Percentiles rank a stretch among this genome's conserved stretches.
phyloP scores from a whole-genome alignment of 2,797 vertebrate genomes.

The Trematomus bernacchii region DNA sequence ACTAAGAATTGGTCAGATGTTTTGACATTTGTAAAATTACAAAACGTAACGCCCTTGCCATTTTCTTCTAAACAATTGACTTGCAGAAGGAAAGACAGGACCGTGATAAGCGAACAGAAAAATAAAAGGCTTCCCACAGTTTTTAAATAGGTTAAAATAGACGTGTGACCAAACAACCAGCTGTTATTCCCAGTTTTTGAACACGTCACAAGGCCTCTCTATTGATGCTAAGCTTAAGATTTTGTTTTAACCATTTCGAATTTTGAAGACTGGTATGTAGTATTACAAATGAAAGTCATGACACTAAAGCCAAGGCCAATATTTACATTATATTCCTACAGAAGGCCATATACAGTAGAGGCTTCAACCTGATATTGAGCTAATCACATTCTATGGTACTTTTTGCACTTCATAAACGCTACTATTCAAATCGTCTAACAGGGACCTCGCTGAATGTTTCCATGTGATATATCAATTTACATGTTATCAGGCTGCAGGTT shows the following conservation, averaged over 20 bases:
- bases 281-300: too few species aligned
- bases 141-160: background rate
- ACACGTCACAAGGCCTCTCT: background rate
- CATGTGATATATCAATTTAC: constrained; percentile 17
- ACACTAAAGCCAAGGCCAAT: background rate
- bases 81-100: background rate
- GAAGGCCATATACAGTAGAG: too few species aligned
- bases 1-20: background rate
- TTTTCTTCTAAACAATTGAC: background rate
- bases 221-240: background rate
- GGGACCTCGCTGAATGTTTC: constrained; percentile 9
- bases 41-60: too few species aligned
- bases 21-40: background rate
- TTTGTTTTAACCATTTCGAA: background rate
- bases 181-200: too few species aligned
- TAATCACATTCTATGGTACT: background rate
- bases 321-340: background rate
- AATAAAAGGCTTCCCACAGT: background rate
- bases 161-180: background rate
- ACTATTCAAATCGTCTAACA: constrained; percentile 48
- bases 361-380: background rate
- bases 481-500: constrained; percentile 21
- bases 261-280: background rate
- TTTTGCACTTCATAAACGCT: background rate
- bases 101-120: background rate